Base-by-base conservation (phyloP, 2,888 invertebrate species). In the Piscicola geometra region DNA sequence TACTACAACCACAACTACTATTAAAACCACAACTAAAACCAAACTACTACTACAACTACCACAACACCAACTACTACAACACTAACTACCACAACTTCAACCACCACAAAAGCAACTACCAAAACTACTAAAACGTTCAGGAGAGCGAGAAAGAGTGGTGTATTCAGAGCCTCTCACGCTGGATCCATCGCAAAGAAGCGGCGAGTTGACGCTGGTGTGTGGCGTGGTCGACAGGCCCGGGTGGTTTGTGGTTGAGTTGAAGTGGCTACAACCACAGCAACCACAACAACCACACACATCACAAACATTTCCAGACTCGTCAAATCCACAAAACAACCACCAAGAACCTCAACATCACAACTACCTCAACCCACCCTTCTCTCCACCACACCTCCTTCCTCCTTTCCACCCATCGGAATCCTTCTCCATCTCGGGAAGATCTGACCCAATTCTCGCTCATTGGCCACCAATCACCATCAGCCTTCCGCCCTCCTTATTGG, bases 201-300 rank as follows among this genome's bases (percentile, higher is more conserved):
- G 73, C n/a, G 73, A 73, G 41, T 28, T 73, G 64, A 56, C 35
- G 32, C 32, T 73, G 35, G 73, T 50, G 52, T 73, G 73, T 32
- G 73, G 64, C 15, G 73, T 73, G 30, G 21, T 73, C 64, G 73
- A 73, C 56, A 33, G 64, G 3, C 28, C 64, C 12, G 73, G 73
- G n/a, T n/a, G 33, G 56, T 73, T 73, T 28, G 73, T 73, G 25
- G 30, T 73, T 21, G 56, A 73, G 35, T 52, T 73, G 2, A 56
- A 18, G 60, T 41, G 35, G 60, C 56, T 71, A 2, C 9, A 25
- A 18, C 28, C 28, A 30, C 9, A 30, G 21, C 5, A 35, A 67
- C 41, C 41, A 41, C 41, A 41, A 5, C 41, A 41, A 41, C 41
- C 41, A 41, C n/a, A n/a, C n/a, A n/a, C n/a, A n/a, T n/a, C 60